Evolutionary conservation across 2,797 vertebrate species (phyloP).

Genomic region (Cichlasoma orientale): DNA sequence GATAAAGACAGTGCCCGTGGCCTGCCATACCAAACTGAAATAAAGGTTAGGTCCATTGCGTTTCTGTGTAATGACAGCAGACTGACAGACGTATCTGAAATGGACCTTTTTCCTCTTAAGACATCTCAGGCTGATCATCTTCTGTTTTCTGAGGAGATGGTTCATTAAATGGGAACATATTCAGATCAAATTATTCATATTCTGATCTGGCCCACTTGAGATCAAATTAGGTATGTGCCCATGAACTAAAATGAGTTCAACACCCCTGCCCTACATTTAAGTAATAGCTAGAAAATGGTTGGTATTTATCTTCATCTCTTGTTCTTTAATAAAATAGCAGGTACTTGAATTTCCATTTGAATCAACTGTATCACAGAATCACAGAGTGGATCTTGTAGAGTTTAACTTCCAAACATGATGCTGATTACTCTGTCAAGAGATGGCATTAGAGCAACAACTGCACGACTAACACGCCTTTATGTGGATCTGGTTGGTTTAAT

Average conservation of each 20-base stretch:
- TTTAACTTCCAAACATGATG: neutral
- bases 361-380: neutral
- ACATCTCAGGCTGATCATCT: neutral
- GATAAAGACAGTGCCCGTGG: neutral
- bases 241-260: neutral
- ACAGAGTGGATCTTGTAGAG: neutral
- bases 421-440: neutral
- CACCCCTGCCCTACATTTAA: neutral
- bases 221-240: constrained; percentile 1
- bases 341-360: neutral
- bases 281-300: neutral
- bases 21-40: too few species aligned
- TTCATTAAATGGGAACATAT: constrained; percentile 5
- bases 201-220: neutral
- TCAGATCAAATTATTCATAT: constrained; percentile 3
- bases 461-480: neutral
- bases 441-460: neutral
- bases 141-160: neutral
- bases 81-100: too few species aligned
- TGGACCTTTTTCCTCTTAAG: too few species aligned
- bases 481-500: neutral
- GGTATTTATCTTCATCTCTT: neutral
- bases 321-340: constrained; percentile 1
- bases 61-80: too few species aligned
- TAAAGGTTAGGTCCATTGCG: too few species aligned